Base-by-base conservation (phyloP, 2,797 vertebrate species). In the Intellagama lesueurii region DNA sequence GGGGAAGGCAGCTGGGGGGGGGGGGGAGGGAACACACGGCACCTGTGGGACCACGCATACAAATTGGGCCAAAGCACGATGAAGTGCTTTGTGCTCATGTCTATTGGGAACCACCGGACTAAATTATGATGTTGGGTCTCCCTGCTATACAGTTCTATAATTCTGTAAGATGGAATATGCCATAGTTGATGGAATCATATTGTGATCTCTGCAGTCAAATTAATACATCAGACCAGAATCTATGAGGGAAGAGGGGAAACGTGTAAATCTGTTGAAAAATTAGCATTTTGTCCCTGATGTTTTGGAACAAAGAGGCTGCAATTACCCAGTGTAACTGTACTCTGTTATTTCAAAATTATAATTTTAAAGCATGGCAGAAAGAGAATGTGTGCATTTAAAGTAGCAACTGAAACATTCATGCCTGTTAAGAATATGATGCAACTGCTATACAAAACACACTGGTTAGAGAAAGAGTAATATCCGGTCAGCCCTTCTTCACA, bases 401-500 rank as follows among this genome's bases (percentile, higher is more conserved):
- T 85, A 88, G 7, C 0, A 77, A 72, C 35, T 47, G 2, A 87
- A 91, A 87, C 5, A 82, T 40, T 69, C 76, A 69, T 0, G 82
- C 40, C 44, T 7, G 60, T 88, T 60, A 85, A 87, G 32, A 89
- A 81, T 0, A 19, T 11, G 1, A 0, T 83, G 7, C 78, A 85
- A 92, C 30, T 24, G 77, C 81, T 0, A 2, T 26, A 83, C 49
- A 28, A 30, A 35, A 19, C n/a, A 35, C n/a, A 32, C 64, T 81
- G 79, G 24, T 56, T 28, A 78, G 82, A 88, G 84, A 60, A n/a
- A 28, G 56, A 40, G 3, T 85, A 19, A n/a, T 78, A 24, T 88
- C 83, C 28, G 22, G 24, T 87, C n/a, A 76, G 73, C 1, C 22
- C 78, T 89, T 16, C 26, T 68, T 90, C 47, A 47, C n/a, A 64